Evolutionary conservation across 2,113 vertebrate species (phyloP).

Genomic region (Crotalus helleri): DNA sequence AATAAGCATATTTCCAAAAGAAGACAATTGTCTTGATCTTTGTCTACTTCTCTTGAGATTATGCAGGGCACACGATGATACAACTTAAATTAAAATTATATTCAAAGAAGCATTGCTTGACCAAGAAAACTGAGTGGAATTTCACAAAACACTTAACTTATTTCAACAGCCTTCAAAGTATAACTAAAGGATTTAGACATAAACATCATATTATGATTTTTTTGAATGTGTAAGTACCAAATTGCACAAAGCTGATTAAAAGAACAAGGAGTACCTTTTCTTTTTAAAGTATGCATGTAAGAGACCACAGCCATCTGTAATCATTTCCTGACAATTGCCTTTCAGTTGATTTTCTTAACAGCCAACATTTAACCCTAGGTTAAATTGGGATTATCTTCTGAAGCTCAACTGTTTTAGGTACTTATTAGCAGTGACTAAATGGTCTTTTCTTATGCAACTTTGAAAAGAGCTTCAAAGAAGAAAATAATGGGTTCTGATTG

Average conservation of each 20-base stretch:
- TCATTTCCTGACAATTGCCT: conserved; percentile 1
- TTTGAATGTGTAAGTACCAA: neutral
- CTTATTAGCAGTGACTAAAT: conserved; percentile 11
- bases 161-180: neutral
- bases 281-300: neutral
- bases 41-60: neutral
- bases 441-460: conserved; percentile 1
- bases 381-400: conserved; percentile 30
- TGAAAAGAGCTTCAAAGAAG: conserved; percentile 3
- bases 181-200: neutral
- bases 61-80: neutral
- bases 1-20: neutral
- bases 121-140: neutral
- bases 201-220: neutral
- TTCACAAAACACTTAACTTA: neutral
- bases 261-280: neutral
- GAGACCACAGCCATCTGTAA: conserved; percentile 5
- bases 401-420: conserved; percentile 4
- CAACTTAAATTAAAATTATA: neutral
- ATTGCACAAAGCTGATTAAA: neutral
- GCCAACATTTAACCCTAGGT: conserved; percentile 22
- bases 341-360: conserved; percentile 16
- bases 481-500: neutral
- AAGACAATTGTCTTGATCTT: neutral
- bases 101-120: neutral